These are phyloP conservation scores for Hippocampus kuda DNA, from an alignment of 2,797 vertebrate genomes.

Conservation along the genomic window DNA sequence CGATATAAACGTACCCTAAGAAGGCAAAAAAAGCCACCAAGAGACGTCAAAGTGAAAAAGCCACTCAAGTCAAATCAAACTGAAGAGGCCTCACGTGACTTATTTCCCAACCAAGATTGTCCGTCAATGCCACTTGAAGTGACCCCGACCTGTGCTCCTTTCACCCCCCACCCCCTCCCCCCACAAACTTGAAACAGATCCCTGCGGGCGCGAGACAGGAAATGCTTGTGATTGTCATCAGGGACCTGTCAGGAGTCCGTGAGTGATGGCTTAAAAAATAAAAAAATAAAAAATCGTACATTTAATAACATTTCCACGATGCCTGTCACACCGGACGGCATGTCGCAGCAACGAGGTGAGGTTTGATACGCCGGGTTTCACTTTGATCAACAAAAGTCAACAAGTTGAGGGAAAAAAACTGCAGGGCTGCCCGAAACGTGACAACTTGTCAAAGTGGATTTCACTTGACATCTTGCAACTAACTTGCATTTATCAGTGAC, in stretches of 20 bases:
- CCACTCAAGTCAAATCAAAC: conserved; percentile 7
- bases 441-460: neutral
- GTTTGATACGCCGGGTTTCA: neutral
- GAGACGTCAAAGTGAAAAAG: neutral
- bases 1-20: neutral
- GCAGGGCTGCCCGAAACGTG: neutral
- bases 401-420: neutral
- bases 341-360: conserved; percentile 30
- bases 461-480: neutral
- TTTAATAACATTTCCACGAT: conserved; percentile 53
- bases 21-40: conserved; percentile 21
- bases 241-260: conserved; percentile 54
- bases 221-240: conserved; percentile 58
- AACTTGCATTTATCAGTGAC: neutral
- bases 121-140: neutral
- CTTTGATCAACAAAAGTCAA: neutral
- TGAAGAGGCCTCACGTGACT: conserved; percentile 4
- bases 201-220: conserved; percentile 36
- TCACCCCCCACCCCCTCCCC: too few species aligned
- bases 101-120: conserved; percentile 16
- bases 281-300: neutral
- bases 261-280: conserved; percentile 33
- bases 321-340: conserved; percentile 50
- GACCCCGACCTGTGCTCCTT: neutral
- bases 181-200: conserved; percentile 26